A percentile compares a stretch with the other conserved stretches of the same genome.
Conservation (phyloP, 2,797 vertebrate species). For the Sebastes taczanowskii region DNA sequence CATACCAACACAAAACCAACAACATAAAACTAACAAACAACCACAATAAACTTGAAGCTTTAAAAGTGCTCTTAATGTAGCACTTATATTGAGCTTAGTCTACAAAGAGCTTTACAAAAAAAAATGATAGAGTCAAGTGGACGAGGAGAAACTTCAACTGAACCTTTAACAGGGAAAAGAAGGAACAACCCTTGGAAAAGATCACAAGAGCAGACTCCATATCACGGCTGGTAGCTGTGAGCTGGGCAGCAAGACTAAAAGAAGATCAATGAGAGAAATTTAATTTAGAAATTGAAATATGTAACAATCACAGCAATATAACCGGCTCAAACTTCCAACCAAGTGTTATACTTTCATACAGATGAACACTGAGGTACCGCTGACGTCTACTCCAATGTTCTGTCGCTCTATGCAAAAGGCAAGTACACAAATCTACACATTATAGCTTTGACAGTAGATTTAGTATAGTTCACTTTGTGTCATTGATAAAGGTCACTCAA, state of each 20-base stretch:
- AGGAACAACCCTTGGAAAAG: not conserved
- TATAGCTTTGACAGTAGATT: not conserved
- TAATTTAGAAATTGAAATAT: not conserved
- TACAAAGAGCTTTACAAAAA: not conserved
- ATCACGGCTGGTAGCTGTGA: not conserved
- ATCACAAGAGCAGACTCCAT: not conserved
- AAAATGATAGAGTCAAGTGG: not conserved
- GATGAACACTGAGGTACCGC: too few species aligned
- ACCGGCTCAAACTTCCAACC: not conserved
- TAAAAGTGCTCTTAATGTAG: too few species aligned
- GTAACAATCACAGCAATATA: not conserved
- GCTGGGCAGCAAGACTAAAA: not conserved
- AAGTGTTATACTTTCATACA: not conserved
- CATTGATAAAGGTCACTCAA: conserved; percentile 19
- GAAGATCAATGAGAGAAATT: not conserved
- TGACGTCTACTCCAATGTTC: not conserved
- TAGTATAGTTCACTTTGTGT: not conserved
- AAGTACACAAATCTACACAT: not conserved
- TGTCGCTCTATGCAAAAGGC: not conserved
- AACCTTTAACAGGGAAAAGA: not conserved
- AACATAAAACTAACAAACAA: not conserved
- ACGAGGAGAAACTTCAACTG: not conserved
- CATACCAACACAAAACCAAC: too few species aligned
- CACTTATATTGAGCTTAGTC: too few species aligned
- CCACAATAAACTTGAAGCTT: not conserved